A percentile compares a stretch with the other conserved stretches of the same genome.
These are phyloP conservation scores for Drosophila atripex DNA, from an alignment of 2,888 invertebrate species.

Conservation along the genomic window DNA sequence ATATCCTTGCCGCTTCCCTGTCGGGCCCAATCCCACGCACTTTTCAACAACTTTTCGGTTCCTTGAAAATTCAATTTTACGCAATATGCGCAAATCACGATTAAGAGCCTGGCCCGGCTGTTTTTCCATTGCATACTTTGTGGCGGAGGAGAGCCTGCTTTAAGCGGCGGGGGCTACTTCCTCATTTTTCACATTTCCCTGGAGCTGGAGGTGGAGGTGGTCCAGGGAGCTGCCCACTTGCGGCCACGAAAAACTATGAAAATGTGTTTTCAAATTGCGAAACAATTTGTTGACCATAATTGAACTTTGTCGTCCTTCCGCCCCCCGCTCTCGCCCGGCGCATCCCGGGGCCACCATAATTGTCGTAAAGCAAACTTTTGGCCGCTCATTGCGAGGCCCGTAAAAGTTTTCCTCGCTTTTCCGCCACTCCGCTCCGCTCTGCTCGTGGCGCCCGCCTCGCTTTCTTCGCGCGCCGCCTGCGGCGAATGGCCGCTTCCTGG, in stretches of 20 bases:
- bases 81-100: constrained; percentile 79
- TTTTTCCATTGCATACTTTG: constrained; percentile 58
- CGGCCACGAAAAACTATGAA: constrained; percentile 67
- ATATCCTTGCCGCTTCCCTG: background rate
- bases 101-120: constrained; percentile 64
- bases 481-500: constrained; percentile 50
- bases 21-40: constrained; percentile 4
- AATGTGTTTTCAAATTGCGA: constrained; percentile 75
- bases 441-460: background rate
- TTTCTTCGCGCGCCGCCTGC: constrained; percentile 60
- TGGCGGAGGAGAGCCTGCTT: constrained; percentile 18
- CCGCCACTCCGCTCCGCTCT: constrained; percentile 4
- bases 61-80: constrained; percentile 80
- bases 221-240: constrained; percentile 17
- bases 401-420: constrained; percentile 50
- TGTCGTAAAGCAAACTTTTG: constrained; percentile 67
- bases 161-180: constrained; percentile 2
- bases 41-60: constrained; percentile 44
- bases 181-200: constrained; percentile 14
- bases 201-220: background rate
- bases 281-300: constrained; percentile 79
- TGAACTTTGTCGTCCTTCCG: constrained; percentile 64
- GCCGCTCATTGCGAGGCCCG: constrained; percentile 57
- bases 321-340: background rate
- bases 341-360: constrained; percentile 35